Conservation (phyloP, 1,140 invertebrate genomes). For the Drosophila nebulosa region DNA sequence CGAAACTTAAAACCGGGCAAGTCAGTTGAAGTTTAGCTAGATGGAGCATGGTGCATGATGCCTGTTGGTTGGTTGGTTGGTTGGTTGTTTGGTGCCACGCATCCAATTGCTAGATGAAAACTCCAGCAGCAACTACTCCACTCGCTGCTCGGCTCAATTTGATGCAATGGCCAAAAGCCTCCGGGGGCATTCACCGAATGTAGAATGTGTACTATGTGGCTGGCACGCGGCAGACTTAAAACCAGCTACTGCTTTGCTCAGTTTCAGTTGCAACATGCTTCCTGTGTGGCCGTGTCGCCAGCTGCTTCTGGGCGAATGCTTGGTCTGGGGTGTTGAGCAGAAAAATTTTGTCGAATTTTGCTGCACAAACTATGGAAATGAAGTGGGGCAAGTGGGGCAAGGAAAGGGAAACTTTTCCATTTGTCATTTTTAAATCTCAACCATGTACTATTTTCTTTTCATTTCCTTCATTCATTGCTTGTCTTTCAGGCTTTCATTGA, state of each 20-base stretch:
- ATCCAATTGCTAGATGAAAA: neutral
- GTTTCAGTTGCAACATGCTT: neutral
- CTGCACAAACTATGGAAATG: neutral
- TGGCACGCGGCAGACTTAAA: neutral
- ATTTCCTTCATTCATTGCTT: neutral
- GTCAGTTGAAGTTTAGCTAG: conserved; percentile 16
- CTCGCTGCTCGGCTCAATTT: conserved; percentile 36
- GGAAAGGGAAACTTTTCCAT: neutral
- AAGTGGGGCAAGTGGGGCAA: neutral
- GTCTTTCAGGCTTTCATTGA: neutral
- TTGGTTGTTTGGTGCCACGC: neutral
- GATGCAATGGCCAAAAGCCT: conserved; percentile 5
- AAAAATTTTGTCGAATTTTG: neutral
- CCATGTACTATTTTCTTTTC: neutral
- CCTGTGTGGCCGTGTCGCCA: neutral
- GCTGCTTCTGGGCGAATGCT: neutral
- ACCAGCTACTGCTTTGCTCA: neutral
- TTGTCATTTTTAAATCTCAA: neutral
- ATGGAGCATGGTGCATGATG: neutral
- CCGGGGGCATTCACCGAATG: neutral
- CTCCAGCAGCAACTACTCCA: neutral
- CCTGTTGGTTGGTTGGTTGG: neutral
- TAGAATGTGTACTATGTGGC: neutral
- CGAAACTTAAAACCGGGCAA: neutral
- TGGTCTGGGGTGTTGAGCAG: neutral